These are phyloP conservation scores for Lithobius niger DNA, from an alignment of 1,140 invertebrate genomes.

Conservation along the genomic window DNA sequence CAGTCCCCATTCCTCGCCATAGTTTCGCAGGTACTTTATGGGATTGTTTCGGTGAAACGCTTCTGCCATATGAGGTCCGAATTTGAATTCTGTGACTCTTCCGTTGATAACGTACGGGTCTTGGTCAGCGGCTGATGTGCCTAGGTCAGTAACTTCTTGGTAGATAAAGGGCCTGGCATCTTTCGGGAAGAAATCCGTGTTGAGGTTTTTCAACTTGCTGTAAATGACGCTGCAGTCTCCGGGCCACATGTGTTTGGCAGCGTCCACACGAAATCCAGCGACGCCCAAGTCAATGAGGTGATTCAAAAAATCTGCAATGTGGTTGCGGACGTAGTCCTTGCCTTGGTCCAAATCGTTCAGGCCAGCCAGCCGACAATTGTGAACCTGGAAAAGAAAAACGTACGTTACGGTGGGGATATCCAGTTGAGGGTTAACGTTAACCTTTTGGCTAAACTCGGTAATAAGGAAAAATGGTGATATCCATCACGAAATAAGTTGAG, in stretches of 20 bases:
- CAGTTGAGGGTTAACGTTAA: no score
- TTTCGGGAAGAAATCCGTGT: slow-evolving; percentile 40
- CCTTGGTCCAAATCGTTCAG: slow-evolving; percentile 57
- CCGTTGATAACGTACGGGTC: slow-evolving; percentile 49
- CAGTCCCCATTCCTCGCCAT: slow-evolving; percentile 33
- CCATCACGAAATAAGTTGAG: no score
- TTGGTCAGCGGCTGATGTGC: slow-evolving; percentile 49
- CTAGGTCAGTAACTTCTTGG: slow-evolving; percentile 68
- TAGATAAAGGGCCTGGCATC: slow-evolving; percentile 48
- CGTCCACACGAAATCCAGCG: slow-evolving; percentile 62
- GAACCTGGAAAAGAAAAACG: no score
- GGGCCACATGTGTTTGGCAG: slow-evolving; percentile 72
- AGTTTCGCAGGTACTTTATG: slow-evolving; percentile 19
- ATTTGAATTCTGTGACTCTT: slow-evolving; percentile 61
- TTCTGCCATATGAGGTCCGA: slow-evolving; percentile 41
- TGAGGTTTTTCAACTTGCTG: slow-evolving; percentile 43
- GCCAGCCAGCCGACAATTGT: slow-evolving; percentile 57
- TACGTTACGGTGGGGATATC: no score
- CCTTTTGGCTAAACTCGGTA: no score
- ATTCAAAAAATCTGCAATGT: slow-evolving; percentile 55
- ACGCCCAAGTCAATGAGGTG: slow-evolving; percentile 56
- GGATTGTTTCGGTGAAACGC: slow-evolving; percentile 38
- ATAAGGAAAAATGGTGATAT: no score
- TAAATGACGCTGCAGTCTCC: slow-evolving; percentile 49
- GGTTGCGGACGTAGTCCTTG: slow-evolving; percentile 47